Evolutionary conservation across 2,888 invertebrate genomes (phyloP), one percentile per base, ranked within the genome.

Genomic region (Hypercompe scribonia): DNA sequence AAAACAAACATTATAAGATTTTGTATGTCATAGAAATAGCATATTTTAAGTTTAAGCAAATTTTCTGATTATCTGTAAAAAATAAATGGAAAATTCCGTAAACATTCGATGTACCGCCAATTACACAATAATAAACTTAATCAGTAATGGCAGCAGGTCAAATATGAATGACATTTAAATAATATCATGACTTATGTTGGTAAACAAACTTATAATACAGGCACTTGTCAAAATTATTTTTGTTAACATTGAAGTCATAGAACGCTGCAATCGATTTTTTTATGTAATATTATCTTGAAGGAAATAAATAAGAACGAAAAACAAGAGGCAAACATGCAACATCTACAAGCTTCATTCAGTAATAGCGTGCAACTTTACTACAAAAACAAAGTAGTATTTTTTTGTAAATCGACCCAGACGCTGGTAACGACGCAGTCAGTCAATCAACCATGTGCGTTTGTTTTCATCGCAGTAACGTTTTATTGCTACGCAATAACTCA

Each of bases 361-460:
- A 54, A 71, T 77, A 64, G 28, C 61, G 68, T 64, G 54, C 24
- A 13, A 39, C 36, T 63, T 68, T 70, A 75, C 69, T 77, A 70
- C 66, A 69, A 76, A 73, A 73, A 80, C 77, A 75, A 78, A 66
- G 65, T 73, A 67, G 75, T 76, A 69, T 69, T 69, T 82, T 80
- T 78, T 76, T 72, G 54, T 46, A 58, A 71, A 71, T 63, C 67
- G 74, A 73, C 65, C 24, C 36, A 69, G 21, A 68, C 72, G 46
- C 65, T 71, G 75, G 39, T 73, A 64, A 71, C 79, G 74, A 83
- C 75, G 82, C 80, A 78, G 79, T 81, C 83, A 78, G 70, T 79
- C 76, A 77, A 76, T 72, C 70, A 80, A 73, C 84, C 94, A 94
- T 94, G 95, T 93, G 94, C 90, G 93, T 95, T 94, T 94, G 94